Base-by-base conservation (phyloP, 2,797 vertebrate species). In the Bovichtus variegatus region DNA sequence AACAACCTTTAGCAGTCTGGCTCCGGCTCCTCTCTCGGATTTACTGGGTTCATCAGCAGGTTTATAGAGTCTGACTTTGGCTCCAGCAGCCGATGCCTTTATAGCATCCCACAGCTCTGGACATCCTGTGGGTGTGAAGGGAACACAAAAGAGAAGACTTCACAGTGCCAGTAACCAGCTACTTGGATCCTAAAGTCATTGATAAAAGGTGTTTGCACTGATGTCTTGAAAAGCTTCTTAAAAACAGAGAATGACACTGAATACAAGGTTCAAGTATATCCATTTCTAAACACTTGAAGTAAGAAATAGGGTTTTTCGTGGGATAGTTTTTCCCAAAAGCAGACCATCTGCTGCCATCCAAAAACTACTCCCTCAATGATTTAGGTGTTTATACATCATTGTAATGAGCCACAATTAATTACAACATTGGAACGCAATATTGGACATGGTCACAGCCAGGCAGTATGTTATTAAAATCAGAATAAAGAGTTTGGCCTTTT, bases 41-140 rank as follows among this genome's bases (percentile, higher is more conserved):
- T 92, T 89, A 93, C 79, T 86, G 91, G 88, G 93, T 94, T 95
- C 93, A 95, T 91, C 90, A 90, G 85, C 80, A 82, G 91, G 92
- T 94, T 95, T 94, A 95, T 93, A 91, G 90, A 94, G 89, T 86
- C 87, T 91, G 90, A 92, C 91, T 91, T 89, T 92, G 90, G 93
- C 90, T 93, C 87, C 84, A 74, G 80, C 84, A 86, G 81, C 87
- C 80, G 75, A 63, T 81, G 92, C 83, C 63, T 90, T 91, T 89
- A 87, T 77, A 85, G 82, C 76, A 62, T 85, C 59, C 58, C 84
- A 86, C 75, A 74, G 71, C 76, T 84, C 61, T 85, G 83, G 68
- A 92, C 89, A 86, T 93, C 87, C 89, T 91, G 92, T 81, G 83
- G 87, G 71, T 86, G 84, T 87, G 81, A 91, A 87, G 84, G 51